Percentiles rank a stretch among this genome's conserved stretches.
These are phyloP conservation scores for Sarcoramphus papa DNA, from an alignment of 2,797 vertebrate species.

Conservation along the genomic window DNA sequence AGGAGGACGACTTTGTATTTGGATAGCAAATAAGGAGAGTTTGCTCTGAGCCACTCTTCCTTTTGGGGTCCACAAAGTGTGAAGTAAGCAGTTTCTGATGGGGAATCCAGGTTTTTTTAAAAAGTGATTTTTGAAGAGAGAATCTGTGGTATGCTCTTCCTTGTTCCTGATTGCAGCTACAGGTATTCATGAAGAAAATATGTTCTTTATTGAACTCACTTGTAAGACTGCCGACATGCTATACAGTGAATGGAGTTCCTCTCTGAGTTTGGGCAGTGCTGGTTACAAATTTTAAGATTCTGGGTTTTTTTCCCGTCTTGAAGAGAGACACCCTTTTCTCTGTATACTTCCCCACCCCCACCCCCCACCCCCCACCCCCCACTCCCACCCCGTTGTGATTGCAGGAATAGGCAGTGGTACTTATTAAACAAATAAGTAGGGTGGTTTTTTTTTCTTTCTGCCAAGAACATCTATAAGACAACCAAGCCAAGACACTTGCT, in stretches of 20 bases:
- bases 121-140: not conserved
- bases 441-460: not conserved
- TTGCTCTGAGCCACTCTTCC: not conserved
- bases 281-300: not conserved
- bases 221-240: not conserved
- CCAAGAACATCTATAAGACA: not conserved
- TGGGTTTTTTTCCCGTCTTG: not conserved
- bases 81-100: not conserved
- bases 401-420: not conserved
- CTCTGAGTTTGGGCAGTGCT: not conserved
- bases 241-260: not conserved
- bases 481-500: not conserved
- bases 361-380: accelerated
- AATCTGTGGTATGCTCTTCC: not conserved
- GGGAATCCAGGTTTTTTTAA: not conserved
- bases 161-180: not conserved
- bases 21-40: not conserved
- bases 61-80: not conserved
- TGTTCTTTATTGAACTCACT: accelerated
- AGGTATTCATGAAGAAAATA: not conserved
- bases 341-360: accelerated
- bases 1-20: not conserved
- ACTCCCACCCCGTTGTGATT: not conserved
- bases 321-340: not conserved
- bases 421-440: not conserved